Base-by-base conservation (phyloP, 1,140 invertebrate genomes). In the Panagrolaimus sp. region DNA sequence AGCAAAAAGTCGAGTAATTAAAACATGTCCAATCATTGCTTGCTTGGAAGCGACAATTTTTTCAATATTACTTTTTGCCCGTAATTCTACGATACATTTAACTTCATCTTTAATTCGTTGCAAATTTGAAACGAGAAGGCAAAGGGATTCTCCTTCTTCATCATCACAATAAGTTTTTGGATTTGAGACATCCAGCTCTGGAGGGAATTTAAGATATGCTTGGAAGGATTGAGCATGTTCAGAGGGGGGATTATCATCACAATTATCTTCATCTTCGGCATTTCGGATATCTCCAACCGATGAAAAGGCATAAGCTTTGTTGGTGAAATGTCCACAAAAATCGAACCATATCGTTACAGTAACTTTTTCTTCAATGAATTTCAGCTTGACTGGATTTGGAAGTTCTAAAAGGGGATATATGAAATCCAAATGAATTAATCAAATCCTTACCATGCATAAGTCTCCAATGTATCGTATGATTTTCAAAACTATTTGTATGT, bases 301-400 rank as follows among this genome's bases (percentile, higher is more conserved):
- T 9, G 73, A 67, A 63, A 82, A 76, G 32, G 78, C 71, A 38
- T 83, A 83, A 43, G 80, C 78, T 43, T 79, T 83, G 69, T 82
- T 82, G 0, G 81, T 83, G 64, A 82, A 82, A 71, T 83, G 80
- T 17, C 80, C 80, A 55, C 81, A 83, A 38, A 82, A 82, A 65
- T 82, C 75, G 65, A 83, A 83, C 80, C 80, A 82, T 48, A 82
- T 69, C 6, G 79, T 82, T 3, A 82, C 79, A n/a, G 55, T 65
- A 43, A 83, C 67, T 28, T 73, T 67, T 26, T 69, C 52, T 17
- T 79, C 75, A 38, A 67, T 67, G 52, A 82, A 83, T 12, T 43
- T 28, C 12, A 82, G 44, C 45, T 65, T 63, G 17, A 83, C 75
- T 8, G 80, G 80, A 58, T 76, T 71, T n/a, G 80, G 80, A 12